Evolutionary conservation across 1,140 invertebrate species (phyloP).

Genomic region (Danaus melanippus): DNA sequence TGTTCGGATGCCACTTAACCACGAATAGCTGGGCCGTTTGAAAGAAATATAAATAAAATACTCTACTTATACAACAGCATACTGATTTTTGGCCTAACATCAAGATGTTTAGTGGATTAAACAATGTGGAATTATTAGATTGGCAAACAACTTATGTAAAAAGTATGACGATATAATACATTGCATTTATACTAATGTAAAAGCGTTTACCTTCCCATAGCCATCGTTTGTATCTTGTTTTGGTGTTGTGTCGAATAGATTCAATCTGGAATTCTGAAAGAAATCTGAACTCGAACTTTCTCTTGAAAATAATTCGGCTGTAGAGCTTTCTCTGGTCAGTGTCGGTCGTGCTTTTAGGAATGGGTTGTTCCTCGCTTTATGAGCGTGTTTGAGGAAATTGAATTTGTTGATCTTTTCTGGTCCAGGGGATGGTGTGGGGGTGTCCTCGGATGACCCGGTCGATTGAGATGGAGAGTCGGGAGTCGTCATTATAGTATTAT

Average conservation of each 20-base stretch:
- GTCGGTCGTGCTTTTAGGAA: slow-evolving; percentile 55
- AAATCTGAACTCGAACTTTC: slow-evolving; percentile 59
- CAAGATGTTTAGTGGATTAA: too few species aligned
- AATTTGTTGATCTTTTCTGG: slow-evolving; percentile 49
- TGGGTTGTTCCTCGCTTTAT: slow-evolving; percentile 44
- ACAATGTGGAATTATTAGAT: too few species aligned
- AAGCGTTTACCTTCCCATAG: slow-evolving; percentile 74
- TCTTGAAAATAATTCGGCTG: slow-evolving; percentile 51
- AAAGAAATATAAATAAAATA: too few species aligned
- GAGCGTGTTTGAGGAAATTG: slow-evolving; percentile 51
- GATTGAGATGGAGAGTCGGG: slow-evolving; percentile 35
- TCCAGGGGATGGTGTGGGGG: slow-evolving; percentile 40
- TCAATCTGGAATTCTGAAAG: slow-evolving; percentile 59
- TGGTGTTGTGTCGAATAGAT: slow-evolving; percentile 56
- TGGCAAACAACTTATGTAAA: too few species aligned
- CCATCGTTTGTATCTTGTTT: slow-evolving; percentile 52
- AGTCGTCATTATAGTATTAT: slow-evolving; percentile 4
- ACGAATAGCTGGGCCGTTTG: too few species aligned
- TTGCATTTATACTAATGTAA: too few species aligned
- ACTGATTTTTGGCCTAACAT: too few species aligned
- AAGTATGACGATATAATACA: too few species aligned
- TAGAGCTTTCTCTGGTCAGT: slow-evolving; percentile 54
- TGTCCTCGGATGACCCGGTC: slow-evolving; percentile 33
- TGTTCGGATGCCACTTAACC: too few species aligned
- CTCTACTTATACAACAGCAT: too few species aligned